Base-by-base conservation (phyloP, 2,888 invertebrate species). In the Caenorhabditis sp. region DNA sequence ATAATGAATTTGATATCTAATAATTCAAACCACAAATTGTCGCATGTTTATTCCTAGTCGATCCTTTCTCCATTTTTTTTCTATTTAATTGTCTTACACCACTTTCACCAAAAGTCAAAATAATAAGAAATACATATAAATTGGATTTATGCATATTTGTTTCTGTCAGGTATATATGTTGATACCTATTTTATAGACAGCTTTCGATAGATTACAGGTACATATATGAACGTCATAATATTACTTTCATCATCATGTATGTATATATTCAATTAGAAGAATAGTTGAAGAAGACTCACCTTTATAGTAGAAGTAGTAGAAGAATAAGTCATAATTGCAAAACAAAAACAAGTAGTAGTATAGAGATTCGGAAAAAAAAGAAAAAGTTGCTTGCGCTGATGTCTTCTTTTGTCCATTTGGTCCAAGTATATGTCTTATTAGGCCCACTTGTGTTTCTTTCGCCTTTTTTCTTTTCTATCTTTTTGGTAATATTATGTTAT, bases 371-470 rank as follows among this genome's bases (percentile, higher is more conserved):
- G 43, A 43, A 43, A 43, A 36, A 43, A 17, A 43, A 43, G 43
- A 43, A 43, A 43, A 43, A 43, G 43, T 43, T 43, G 43, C 43
- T 43, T 43, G 43, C 43, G 43, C 43, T 7, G 43, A 43, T 43
- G 14, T 43, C 12, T 43, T 43, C 43, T 43, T 43, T 43, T 43
- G 43, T 43, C 43, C 43, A 43, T 43, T 43, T 43, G 43, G 26
- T 25, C 56, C 56, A 56, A 58, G 57, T 36, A 58, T 58, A 36
- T 58, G 57, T 17, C 57, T 58, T 58, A 58, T 58, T 58, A 58
- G 57, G 36, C 57, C 31, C 57, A 58, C 57, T 58, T 58, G 57
- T 58, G 25, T 56, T 23, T 53, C 23, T 12, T 50, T 17, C 50
- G n/a, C n/a, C n/a, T n/a, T 50, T 53, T 23, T 21, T 21, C 3